Evolutionary conservation across 2,888 invertebrate genomes (phyloP), one percentile per base, ranked within the genome.

Genomic region (Macrosiphum euphorbiae): DNA sequence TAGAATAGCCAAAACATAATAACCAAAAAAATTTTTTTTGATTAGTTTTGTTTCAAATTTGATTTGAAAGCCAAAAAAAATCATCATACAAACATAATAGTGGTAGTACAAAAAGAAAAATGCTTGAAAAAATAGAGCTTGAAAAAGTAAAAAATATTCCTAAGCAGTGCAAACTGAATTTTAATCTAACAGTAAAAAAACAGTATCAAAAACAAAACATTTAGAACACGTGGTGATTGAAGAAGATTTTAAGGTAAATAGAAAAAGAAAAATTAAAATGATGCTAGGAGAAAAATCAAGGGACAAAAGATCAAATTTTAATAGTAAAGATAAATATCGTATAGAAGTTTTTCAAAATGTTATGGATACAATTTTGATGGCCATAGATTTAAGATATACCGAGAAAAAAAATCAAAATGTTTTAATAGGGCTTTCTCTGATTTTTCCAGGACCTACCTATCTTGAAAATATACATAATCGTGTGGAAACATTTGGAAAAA

Each of bases 201-300:
- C n/a, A n/a, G n/a, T n/a, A n/a, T n/a, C 47, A 50, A 87, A 87
- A 52, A 87, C n/a, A 52, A 47, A 47, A 16, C 35, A 87, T 87
- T 26, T 87, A 28, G 47, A 87, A 52, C 47, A 87, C 52, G n/a
- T 87, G 28, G 16, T 20, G 47, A 87, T 87, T 52, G 87, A 87
- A 87, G 47, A 52, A n/a, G 52, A 87, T 47, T 87, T 87, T 87
- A 16, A 47, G 28, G n/a, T 52, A 52, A 47, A 26, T n/a, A 87
- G 87, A 8, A 87, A 87, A 47, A 87, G 52, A 35, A 24, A 44
- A 10, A 44, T 87, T 52, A 87, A 87, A 87, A 26, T 87, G 13
- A 87, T 52, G 52, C n/a, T 52, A 50, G 87, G 87, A 52, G 52
- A 87, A 87, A 52, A 35, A 52, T 87, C 87, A n/a, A 87, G 16